A percentile compares a stretch with the other conserved stretches of the same genome.
Conservation (phyloP, 1,140 invertebrate genomes). For the Nomia melanderi region DNA sequence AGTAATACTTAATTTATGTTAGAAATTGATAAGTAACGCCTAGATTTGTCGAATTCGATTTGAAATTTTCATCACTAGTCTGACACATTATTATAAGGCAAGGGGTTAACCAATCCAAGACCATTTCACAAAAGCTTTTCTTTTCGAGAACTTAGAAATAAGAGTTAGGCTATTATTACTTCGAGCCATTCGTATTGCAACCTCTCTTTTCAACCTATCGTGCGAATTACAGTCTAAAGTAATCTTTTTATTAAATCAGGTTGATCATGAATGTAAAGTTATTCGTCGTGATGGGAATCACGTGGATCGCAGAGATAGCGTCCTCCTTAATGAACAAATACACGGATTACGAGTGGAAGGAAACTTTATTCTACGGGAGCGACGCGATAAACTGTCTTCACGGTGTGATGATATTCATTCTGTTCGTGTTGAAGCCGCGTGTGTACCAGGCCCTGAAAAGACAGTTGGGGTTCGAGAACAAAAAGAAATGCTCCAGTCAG, state of each 20-base stretch:
- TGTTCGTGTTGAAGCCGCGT: conserved; percentile 84
- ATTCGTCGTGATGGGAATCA: conserved; percentile 89
- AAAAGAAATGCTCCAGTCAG: conserved; percentile 28
- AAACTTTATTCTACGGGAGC: conserved; percentile 74
- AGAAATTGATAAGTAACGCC: too few relatives aligned
- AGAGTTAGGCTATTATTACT: too few relatives aligned
- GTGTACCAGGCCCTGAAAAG: conserved; percentile 73
- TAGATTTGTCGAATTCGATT: too few relatives aligned
- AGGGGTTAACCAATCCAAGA: too few relatives aligned
- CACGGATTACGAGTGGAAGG: conserved; percentile 34
- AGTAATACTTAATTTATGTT: too few relatives aligned
- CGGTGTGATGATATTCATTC: conserved; percentile 85
- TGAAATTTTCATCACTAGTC: too few relatives aligned
- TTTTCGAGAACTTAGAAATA: too few relatives aligned
- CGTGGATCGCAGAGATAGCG: conserved; percentile 86
- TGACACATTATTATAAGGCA: too few relatives aligned
- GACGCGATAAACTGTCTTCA: conserved; percentile 84
- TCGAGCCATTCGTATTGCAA: too few relatives aligned
- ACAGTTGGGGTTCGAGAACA: conserved; percentile 45
- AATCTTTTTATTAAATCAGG: conserved; percentile 74
- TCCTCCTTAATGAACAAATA: conserved; percentile 77
- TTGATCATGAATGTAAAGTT: conserved; percentile 87
- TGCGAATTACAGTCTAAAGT: too few relatives aligned
- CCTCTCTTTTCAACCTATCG: too few relatives aligned
- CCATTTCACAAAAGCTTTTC: too few relatives aligned